These are phyloP conservation scores for Lerista edwardsae DNA, from an alignment of 2,797 vertebrate species.

Conservation along the genomic window DNA sequence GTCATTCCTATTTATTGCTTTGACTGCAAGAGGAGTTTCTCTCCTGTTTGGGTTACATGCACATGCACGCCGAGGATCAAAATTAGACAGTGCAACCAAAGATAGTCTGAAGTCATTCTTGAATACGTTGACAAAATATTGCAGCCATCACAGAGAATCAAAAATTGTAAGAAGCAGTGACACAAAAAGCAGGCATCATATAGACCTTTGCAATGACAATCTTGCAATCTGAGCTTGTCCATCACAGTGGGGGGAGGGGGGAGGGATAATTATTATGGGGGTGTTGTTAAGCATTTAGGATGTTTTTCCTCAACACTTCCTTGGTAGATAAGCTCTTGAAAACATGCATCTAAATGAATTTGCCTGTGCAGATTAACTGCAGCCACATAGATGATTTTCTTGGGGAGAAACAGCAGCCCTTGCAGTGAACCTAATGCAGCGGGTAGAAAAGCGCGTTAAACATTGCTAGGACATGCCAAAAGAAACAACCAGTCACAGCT, in stretches of 20 bases:
- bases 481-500: not conserved
- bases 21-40: conserved; percentile 17
- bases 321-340: not conserved
- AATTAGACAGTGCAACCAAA: not conserved
- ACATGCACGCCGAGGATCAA: too few species aligned
- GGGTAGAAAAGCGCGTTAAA: not conserved
- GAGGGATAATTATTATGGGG: too few species aligned
- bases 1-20: conserved; percentile 37
- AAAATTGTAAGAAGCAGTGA: not conserved
- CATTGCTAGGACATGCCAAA: not conserved
- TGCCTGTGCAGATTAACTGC: not conserved
- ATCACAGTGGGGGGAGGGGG: too few species aligned
- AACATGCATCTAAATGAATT: too few species aligned
- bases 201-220: not conserved
- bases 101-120: not conserved
- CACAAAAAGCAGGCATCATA: too few species aligned
- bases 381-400: not conserved
- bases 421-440: not conserved
- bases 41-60: not conserved
- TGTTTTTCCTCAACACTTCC: not conserved
- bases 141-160: not conserved
- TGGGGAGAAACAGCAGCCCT: too few species aligned
- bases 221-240: not conserved
- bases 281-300: not conserved
- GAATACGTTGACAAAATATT: too few species aligned